Evolutionary conservation across 2,797 vertebrate genomes (phyloP), one percentile per base, ranked within the genome.

Genomic region (Anguilla megastoma): DNA sequence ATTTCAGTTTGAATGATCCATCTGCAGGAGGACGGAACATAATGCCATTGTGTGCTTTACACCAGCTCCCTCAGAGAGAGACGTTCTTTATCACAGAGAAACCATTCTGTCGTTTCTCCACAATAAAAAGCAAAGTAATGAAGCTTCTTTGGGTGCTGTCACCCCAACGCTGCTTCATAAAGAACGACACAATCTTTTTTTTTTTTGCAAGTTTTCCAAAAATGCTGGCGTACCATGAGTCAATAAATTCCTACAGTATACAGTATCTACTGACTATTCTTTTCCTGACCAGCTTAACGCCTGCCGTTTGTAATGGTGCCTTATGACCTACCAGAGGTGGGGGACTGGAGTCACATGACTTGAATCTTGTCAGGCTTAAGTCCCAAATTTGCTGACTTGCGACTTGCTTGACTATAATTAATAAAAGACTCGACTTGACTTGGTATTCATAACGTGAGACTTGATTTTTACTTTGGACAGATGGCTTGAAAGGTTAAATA

Each of bases 101-200:
- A 93, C 93, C 91, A 94, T 93, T 94, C 94, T 93, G 91, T 94
- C 93, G 94, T 94, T 94, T 95, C 94, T 94, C 94, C 93, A 94
- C 93, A 95, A 95, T 96, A 95, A 95, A 96, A 95, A 90, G 92
- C 94, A 94, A 95, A 96, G 95, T 95, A 96, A 96, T 96, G 95
- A 95, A 94, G 94, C 94, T 94, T 94, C 94, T 93, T 91, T 93
- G 93, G 92, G 91, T 90, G 93, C 94, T 96, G 95, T 96, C 96
- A 96, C 91, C 94, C 91, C 92, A 91, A 94, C 94, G 94, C 94
- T 94, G 94, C 95, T 95, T 95, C 93, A 95, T 96, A 96, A 97
- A 96, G 95, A 94, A 97, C 96, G 96, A 95, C 94, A 96, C 95
- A 96, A 96, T 96, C 96, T 96, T 95, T 82, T 71, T 79, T 76